phyloP scores from a whole-genome alignment of 2,797 vertebrate species.

The Manis javanica region DNA sequence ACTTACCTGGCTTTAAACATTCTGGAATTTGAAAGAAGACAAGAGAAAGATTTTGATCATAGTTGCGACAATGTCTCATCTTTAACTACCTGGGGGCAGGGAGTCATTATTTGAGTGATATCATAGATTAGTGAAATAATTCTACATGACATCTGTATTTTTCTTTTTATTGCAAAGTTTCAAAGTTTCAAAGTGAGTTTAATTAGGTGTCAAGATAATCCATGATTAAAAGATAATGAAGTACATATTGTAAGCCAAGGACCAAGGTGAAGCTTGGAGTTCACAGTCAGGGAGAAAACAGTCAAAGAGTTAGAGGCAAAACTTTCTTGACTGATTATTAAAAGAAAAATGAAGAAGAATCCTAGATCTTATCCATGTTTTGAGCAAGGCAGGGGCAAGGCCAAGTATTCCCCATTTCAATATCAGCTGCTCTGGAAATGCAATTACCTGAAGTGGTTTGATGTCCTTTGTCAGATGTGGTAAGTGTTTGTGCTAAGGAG shows the following conservation, averaged over 20 bases:
- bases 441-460: slow-evolving; percentile 69
- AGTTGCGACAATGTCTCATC: slow-evolving; percentile 30
- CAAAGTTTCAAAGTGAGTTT: slow-evolving; percentile 70
- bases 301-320: slow-evolving; percentile 49
- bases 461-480: slow-evolving; percentile 61
- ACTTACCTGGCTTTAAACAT: slow-evolving; percentile 34
- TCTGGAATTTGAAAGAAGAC: slow-evolving; percentile 54
- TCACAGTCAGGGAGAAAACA: slow-evolving; percentile 12
- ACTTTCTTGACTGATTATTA: slow-evolving; percentile 13
- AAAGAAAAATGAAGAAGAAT: slow-evolving; percentile 21
- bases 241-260: slow-evolving; percentile 31
- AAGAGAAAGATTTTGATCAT: slow-evolving; percentile 55
- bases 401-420: slow-evolving; percentile 53
- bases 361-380: slow-evolving; percentile 58
- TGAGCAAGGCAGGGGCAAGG: slow-evolving; percentile 45
- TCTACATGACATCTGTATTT: slow-evolving; percentile 57
- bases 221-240: slow-evolving; percentile 66
- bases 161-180: slow-evolving; percentile 71
- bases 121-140: slow-evolving; percentile 69
- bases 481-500: slow-evolving; percentile 66
- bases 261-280: not conserved
- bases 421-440: slow-evolving; percentile 66
- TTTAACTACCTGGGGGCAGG: slow-evolving; percentile 63
- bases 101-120: slow-evolving; percentile 68
- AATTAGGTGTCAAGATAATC: slow-evolving; percentile 72